Evolutionary conservation across 2,113 vertebrate species (phyloP).

Genomic region (Morone saxatilis): DNA sequence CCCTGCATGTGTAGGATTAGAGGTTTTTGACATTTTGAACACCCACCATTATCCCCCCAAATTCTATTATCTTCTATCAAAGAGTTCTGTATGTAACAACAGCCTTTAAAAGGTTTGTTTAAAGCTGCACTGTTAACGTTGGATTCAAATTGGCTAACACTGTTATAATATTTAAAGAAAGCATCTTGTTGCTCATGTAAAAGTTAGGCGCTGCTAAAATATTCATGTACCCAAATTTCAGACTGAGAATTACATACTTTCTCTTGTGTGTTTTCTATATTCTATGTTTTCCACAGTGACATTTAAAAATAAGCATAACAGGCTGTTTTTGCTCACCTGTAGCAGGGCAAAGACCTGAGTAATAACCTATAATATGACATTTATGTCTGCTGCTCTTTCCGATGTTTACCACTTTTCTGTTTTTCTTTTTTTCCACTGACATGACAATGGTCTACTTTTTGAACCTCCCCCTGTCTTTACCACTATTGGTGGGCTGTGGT

Average conservation of each 20-base stretch:
- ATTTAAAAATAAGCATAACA: conserved; percentile 60
- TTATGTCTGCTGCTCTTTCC: conserved; percentile 58
- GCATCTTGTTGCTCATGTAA: background rate
- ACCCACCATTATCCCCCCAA: conserved; percentile 21
- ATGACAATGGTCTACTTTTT: conserved; percentile 28
- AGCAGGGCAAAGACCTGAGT: conserved; percentile 44
- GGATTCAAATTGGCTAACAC: background rate
- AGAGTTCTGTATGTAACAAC: background rate
- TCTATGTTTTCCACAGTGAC: conserved; percentile 65
- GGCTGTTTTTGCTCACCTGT: conserved; percentile 63
- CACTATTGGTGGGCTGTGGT: conserved; percentile 35
- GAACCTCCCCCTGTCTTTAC: background rate
- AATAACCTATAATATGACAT: conserved; percentile 47
- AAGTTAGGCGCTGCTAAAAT: conserved; percentile 12
- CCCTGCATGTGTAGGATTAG: conserved; percentile 8
- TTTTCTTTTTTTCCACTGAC: conserved; percentile 58
- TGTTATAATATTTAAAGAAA: background rate
- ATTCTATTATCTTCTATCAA: background rate
- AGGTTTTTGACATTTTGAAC: conserved; percentile 42
- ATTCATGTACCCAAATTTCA: background rate
- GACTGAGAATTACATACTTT: conserved; percentile 33
- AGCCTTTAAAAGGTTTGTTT: conserved; percentile 1
- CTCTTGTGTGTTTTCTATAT: conserved; percentile 32
- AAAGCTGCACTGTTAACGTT: background rate
- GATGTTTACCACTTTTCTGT: conserved; percentile 54